A percentile compares a stretch with the other conserved stretches of the same genome.
Conservation (phyloP, 2,113 vertebrate species). For the Eudyptes chrysolophus region DNA sequence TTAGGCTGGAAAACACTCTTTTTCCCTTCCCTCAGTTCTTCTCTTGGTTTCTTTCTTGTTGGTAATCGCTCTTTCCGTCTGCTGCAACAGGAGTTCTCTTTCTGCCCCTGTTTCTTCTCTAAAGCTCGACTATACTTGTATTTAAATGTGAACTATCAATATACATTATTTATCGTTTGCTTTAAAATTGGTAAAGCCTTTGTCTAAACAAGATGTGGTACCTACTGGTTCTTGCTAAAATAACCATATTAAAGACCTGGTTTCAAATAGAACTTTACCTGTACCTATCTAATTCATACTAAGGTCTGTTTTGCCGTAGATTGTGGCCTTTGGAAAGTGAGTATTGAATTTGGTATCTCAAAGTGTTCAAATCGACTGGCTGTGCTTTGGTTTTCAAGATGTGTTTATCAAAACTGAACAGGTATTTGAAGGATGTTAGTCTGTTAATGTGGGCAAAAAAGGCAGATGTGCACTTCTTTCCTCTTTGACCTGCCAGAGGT, state of each 20-base stretch:
- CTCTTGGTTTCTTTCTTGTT: neutral
- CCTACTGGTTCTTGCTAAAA: neutral
- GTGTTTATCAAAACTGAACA: neutral
- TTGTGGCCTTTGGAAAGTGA: neutral
- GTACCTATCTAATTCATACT: no score
- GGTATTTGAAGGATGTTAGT: neutral
- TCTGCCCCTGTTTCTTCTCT: neutral
- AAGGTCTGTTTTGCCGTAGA: rapidly evolving
- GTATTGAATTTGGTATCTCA: neutral
- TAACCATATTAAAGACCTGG: rapidly evolving
- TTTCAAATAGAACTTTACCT: neutral
- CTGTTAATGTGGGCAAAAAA: neutral
- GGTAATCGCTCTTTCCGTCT: neutral
- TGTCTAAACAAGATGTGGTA: neutral
- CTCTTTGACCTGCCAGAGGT: neutral
- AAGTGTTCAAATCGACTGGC: rapidly evolving
- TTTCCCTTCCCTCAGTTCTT: neutral
- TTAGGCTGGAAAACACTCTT: neutral
- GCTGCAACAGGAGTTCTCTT: neutral
- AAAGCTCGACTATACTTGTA: neutral
- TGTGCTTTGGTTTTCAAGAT: neutral
- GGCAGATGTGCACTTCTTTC: neutral
- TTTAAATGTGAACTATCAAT: neutral
- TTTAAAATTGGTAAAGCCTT: neutral
- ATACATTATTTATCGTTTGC: rapidly evolving